A percentile compares a stretch with the other conserved stretches of the same genome.
Evolutionary conservation across 2,113 vertebrate species (phyloP).

Genomic region (Melanerpes aurifrons): DNA sequence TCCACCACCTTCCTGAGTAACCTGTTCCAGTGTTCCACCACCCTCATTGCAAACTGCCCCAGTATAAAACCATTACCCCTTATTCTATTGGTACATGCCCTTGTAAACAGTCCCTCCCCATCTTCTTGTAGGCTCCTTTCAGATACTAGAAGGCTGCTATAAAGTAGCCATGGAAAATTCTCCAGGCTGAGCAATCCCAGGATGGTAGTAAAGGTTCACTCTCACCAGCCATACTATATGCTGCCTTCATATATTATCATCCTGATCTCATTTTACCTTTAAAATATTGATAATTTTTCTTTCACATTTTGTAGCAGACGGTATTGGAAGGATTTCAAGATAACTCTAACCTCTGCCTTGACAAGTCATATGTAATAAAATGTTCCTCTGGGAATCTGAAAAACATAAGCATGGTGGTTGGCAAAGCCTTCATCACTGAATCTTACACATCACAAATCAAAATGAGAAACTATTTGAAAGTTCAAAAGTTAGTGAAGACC

Average conservation of each 20-base stretch:
- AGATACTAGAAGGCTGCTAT: too few relatives aligned
- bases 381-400: background rate
- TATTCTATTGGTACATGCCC: too few relatives aligned
- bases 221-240: background rate
- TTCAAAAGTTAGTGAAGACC: background rate
- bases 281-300: background rate
- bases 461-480: constrained; percentile 43
- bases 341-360: background rate
- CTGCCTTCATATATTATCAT: background rate
- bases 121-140: too few relatives aligned
- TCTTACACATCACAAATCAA: constrained; percentile 29
- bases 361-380: background rate
- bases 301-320: constrained; percentile 17
- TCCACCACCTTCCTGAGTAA: too few relatives aligned
- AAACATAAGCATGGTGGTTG: background rate
- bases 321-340: background rate
- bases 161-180: too few relatives aligned
- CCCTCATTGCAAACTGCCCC: too few relatives aligned
- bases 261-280: background rate
- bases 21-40: too few relatives aligned
- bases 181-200: too few relatives aligned
- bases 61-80: too few relatives aligned
- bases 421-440: constrained; percentile 13
- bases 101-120: too few relatives aligned
- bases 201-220: background rate